Base-by-base conservation (phyloP, 1,140 invertebrate species). In the Vollenhovia emeryi region DNA sequence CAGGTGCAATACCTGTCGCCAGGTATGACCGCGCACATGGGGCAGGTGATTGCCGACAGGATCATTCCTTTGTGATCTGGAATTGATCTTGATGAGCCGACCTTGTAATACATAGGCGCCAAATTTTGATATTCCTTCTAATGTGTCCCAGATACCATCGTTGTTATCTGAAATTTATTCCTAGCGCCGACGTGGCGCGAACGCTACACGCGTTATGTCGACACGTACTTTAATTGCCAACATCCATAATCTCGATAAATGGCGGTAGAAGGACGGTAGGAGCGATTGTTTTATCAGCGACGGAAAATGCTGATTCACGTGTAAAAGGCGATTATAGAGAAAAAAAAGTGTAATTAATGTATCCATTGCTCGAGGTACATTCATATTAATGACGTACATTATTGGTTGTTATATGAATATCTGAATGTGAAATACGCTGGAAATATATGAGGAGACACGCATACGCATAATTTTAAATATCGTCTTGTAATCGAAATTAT, bases 1-100 rank as follows among this genome's bases (percentile, higher is more conserved):
- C 87, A 88, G 87, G 87, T 88, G 87, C 86, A 62, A 88, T 88
- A 88, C 80, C 87, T 88, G 87, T 88, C 87, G 86, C 59, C 87
- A 79, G 36, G 59, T 57, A 88, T 87, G 66, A 88, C 59, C 36
- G 27, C 71, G 82, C 86, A 87, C 52, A 87, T 79, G 87, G 87
- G 11, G 86, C 87, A 88, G 87, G 87, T 88, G 87, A 88, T 87
- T 76, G 52, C 2, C 55, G 24, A 48, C 43, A 66, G 80, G 79
- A 74, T 85, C 69, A 62, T 85, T 79, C 24, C 33, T 68, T 73
- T 27, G 55, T 64, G 85, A 87, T 87, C 79, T 66, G 55, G 43
- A 88, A 88, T 87, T 74, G 85, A 88, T 88, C 86, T 87, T 85
- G 82, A 85, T 78, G 62, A 76, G 60, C 68, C 59, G 66, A 73